Conservation (phyloP, 2,888 invertebrate genomes). For the Xestia sexstrigata region DNA sequence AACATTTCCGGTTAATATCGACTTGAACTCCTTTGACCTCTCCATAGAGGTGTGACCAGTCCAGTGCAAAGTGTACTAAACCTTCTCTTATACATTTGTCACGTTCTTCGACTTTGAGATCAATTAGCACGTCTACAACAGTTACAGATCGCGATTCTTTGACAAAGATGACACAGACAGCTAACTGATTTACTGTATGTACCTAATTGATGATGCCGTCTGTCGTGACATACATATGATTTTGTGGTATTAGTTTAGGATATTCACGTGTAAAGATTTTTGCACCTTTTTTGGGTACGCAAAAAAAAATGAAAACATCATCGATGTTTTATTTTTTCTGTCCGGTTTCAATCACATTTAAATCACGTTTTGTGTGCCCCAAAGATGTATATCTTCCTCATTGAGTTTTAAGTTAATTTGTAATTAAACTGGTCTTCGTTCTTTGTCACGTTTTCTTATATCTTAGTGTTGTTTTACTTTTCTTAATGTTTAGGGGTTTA, state of each 20-base stretch:
- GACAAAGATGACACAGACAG: slow-evolving; percentile 23
- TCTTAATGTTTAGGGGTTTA: neutral
- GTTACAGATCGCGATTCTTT: slow-evolving; percentile 40
- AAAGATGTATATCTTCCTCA: neutral
- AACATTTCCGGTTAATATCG: slow-evolving; percentile 8
- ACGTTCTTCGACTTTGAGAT: slow-evolving; percentile 45
- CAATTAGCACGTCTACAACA: slow-evolving; percentile 55
- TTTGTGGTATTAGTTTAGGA: neutral
- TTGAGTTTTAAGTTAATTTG: neutral
- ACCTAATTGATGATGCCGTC: slow-evolving; percentile 18
- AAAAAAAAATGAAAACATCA: neutral
- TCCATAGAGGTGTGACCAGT: neutral
- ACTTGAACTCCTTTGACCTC: slow-evolving; percentile 35
- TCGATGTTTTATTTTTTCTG: neutral
- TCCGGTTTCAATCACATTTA: neutral
- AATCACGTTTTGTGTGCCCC: neutral
- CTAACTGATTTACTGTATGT: slow-evolving; percentile 25
- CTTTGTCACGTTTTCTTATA: neutral
- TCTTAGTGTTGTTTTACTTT: neutral
- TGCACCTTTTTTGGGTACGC: neutral
- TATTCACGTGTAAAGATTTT: slow-evolving; percentile 9
- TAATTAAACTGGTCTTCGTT: neutral
- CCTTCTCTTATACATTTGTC: slow-evolving; percentile 24
- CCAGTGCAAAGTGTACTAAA: slow-evolving; percentile 17
- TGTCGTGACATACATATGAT: slow-evolving; percentile 19